phyloP scores from a whole-genome alignment of 2,888 invertebrate genomes.

The Limnephilus marmoratus region DNA sequence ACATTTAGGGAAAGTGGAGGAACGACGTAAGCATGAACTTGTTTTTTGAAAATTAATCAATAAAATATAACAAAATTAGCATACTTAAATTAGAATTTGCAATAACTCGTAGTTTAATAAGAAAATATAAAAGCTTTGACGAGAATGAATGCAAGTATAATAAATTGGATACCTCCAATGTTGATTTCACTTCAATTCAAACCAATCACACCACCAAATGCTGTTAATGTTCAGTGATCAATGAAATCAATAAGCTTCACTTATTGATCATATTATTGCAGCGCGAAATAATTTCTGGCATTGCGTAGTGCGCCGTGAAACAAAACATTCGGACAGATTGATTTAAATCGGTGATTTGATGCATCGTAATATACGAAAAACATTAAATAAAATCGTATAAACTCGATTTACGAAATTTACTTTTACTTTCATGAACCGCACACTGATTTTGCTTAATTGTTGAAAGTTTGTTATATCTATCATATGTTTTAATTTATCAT shows the following conservation, averaged over 20 bases:
- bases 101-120: no score
- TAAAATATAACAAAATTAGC: no score
- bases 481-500: not conserved
- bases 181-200: not conserved
- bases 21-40: no score
- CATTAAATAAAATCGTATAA: not conserved
- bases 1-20: no score
- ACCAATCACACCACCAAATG: not conserved
- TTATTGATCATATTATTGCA: not conserved
- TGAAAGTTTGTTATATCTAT: no score
- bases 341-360: not conserved
- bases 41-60: no score
- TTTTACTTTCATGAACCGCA: not conserved
- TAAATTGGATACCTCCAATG: not conserved
- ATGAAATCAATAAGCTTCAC: no score
- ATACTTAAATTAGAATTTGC: no score
- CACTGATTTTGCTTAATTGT: not conserved
- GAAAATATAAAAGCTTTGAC: no score
- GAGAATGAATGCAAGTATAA: not conserved
- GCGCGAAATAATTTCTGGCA: not conserved
- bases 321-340: not conserved
- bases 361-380: not conserved
- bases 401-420: no score
- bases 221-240: no score
- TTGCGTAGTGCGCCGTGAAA: no score